Base-by-base conservation (phyloP, 2,797 vertebrate genomes). In the Coranthus polyacanthus region DNA sequence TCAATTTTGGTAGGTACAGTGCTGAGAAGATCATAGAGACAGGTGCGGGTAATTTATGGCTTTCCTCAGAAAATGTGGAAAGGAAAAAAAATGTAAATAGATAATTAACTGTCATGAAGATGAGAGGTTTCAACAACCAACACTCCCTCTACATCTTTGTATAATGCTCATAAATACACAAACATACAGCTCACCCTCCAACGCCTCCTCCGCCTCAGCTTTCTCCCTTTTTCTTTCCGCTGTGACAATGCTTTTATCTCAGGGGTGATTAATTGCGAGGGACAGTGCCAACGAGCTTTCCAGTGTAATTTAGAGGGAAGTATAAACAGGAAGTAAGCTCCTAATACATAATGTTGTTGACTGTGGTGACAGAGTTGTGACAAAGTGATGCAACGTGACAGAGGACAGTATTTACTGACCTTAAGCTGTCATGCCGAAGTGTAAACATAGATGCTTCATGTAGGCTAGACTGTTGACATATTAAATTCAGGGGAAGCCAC, bases 271-370 rank as follows among this genome's bases (percentile, higher is more conserved):
- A 78, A 92, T 85, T 75, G 41, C 13, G 15, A 72, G 29, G 39
- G 81, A 81, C 84, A 34, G 65, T 72, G 87, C 84, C 91, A 89
- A 76, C 75, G 72, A 87, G 78, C 84, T 58, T 72, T 86, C 73
- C 37, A 22, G 39, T 72, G 34, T 78, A 67, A 89, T 88, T 86
- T 82, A 64, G 51, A n/a, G 15, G 42, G 64, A 60, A 62, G 65
- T 73, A 45, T 91, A 74, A 89, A 85, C 86, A 90, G 82, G 72
- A 88, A 88, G 75, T 56, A 3, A 32, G 52, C 59, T 71, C 50
- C 38, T 47, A 29, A 42, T 79, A 37, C 64, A 42, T 47, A 63
- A 54, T 51, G 38, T 47, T 66, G 68, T 64, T 61, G 67, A 68
- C 45, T 51, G 49, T 21, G 24, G 36, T 49, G 22, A 17, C 53